A percentile compares a stretch with the other conserved stretches of the same genome.
These are phyloP conservation scores for Tetanocera ferruginea DNA, from an alignment of 2,888 invertebrate species.

Conservation along the genomic window DNA sequence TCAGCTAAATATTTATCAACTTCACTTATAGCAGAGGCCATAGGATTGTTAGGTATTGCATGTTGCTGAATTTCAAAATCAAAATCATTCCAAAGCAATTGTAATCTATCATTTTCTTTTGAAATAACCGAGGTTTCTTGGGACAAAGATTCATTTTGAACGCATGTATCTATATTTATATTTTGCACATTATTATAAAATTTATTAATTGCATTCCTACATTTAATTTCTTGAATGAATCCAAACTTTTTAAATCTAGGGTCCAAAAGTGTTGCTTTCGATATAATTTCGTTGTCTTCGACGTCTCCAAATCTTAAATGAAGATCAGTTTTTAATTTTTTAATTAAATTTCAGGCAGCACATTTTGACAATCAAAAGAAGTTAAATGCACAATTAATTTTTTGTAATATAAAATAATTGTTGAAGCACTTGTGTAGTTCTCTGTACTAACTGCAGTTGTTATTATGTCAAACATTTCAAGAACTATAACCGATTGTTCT, in stretches of 20 bases:
- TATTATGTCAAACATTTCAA: neutral
- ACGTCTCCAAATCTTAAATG: neutral
- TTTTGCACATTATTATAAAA: neutral
- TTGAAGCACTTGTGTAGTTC: constrained; percentile 34
- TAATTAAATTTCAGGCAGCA: constrained; percentile 17
- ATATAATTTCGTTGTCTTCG: constrained; percentile 7
- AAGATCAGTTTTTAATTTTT: neutral
- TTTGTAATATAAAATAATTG: too few relatives aligned
- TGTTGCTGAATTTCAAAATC: constrained; percentile 18
- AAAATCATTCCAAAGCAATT: constrained; percentile 25
- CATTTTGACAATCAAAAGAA: too few relatives aligned
- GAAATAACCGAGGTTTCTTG: too few relatives aligned
- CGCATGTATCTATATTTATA: neutral
- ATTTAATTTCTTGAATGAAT: too few relatives aligned
- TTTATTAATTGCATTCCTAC: constrained; percentile 28
- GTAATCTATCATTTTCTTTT: too few relatives aligned
- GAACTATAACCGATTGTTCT: too few relatives aligned
- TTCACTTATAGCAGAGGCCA: constrained; percentile 19
- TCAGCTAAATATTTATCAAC: constrained; percentile 20
- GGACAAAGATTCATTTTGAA: too few relatives aligned
- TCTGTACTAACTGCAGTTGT: constrained; percentile 32
- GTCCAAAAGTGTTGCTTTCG: constrained; percentile 25
- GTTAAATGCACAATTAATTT: too few relatives aligned
- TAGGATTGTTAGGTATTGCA: neutral
- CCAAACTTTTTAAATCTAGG: too few relatives aligned